Evolutionary conservation across 2,888 invertebrate species (phyloP), one percentile per base, ranked within the genome.

Genomic region (Choristoneura rosaceana): DNA sequence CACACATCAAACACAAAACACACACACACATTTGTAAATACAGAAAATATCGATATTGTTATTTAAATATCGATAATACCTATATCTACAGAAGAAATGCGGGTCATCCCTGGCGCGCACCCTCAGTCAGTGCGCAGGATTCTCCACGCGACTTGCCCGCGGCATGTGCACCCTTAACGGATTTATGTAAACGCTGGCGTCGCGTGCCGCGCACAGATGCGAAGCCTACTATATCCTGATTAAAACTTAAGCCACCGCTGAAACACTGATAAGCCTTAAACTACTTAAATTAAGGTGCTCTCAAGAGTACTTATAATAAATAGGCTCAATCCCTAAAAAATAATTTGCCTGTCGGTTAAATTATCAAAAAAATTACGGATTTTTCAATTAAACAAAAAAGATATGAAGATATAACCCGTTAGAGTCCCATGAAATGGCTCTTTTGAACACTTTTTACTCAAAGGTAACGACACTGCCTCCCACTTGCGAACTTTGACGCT

Each of bases 91-190:
- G 9, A 15, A 34, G 64, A 34, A 34, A 59, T 14, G 4, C 10
- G 33, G 45, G 12, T 62, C 62, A 50, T 38, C 77, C 76, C 81
- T 87, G 81, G 78, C 78, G 76, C 71, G 82, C 88, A 85, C 89
- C 90, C 90, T 87, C 83, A 85, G 85, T 86, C 84, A 86, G 84
- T 86, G 82, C 83, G 86, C 87, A 90, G 90, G 93, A 92, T 90
- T 90, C 87, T 84, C 86, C 84, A 84, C 84, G 86, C 88, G 85
- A 83, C 82, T 81, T 79, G 79, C 79, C 79, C 84, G 83, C 88
- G 89, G 90, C 90, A 91, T 92, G 91, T 90, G 91, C 85, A 81
- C 87, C 87, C 89, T 88, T 93, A 93, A 93, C 93, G 93, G 93
- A 93, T 93, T 93, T 93, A 90, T 90, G 88, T 86, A 85, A 89